These are phyloP conservation scores for Corvus hawaiiensis DNA, from an alignment of 2,113 vertebrate species.

Conservation along the genomic window DNA sequence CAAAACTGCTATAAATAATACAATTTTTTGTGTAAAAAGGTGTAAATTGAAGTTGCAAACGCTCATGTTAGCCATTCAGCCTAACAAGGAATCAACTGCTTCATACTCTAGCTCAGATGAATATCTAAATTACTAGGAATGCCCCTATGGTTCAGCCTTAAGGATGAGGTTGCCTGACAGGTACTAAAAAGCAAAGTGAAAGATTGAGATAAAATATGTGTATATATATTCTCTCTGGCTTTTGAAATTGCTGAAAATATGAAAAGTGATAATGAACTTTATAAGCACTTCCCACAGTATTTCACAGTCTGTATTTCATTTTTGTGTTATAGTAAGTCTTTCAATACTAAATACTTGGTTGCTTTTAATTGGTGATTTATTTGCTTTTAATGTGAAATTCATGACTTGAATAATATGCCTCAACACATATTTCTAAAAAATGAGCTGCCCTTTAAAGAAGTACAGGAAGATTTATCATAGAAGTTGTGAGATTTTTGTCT, in stretches of 20 bases:
- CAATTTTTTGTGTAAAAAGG: neutral
- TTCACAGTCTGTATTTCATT: constrained; percentile 3
- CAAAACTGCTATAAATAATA: constrained; percentile 44
- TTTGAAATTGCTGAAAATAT: constrained; percentile 25
- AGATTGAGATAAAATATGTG: neutral
- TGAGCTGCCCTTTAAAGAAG: neutral
- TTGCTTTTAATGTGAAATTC: neutral
- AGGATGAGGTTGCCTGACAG: neutral
- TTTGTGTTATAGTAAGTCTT: neutral
- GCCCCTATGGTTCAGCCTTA: neutral
- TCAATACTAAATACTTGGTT: neutral
- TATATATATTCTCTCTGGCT: neutral
- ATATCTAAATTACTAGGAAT: constrained; percentile 6
- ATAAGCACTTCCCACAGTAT: neutral
- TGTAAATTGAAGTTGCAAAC: constrained; percentile 31
- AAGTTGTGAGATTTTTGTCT: neutral
- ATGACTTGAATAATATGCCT: neutral
- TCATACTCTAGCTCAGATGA: neutral
- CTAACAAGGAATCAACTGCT: neutral
- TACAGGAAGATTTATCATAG: neutral
- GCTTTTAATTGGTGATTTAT: constrained; percentile 2
- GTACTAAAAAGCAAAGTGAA: neutral
- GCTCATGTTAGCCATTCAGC: neutral
- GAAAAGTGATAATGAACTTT: constrained; percentile 29
- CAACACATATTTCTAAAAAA: neutral